Base-by-base conservation (phyloP, 2,113 vertebrate genomes). In the Agapornis roseicollis region DNA sequence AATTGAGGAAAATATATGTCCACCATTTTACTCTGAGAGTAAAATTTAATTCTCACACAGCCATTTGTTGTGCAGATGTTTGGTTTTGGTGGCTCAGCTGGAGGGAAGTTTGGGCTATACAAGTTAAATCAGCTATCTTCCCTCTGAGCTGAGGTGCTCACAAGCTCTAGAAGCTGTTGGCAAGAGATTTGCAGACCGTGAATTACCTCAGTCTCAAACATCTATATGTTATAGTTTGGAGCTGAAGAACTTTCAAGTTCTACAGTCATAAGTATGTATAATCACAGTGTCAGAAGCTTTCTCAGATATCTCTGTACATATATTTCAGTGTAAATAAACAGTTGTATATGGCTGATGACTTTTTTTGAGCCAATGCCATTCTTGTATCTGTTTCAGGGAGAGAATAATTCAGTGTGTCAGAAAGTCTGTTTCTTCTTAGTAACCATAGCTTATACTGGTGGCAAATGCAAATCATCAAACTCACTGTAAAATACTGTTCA, bases 401-500 rank as follows among this genome's bases (percentile, higher is more conserved):
- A 85, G 37, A 73, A 58, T 41, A 31, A 29, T 58, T 90, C 20
- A 63, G 10, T 52, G 24, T 73, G 70, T 44, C 52, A 42, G 42
- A 65, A 76, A 52, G 11, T 56, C 60, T 53, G 6, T 90, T 89
- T 80, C 55, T 78, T 83, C 24, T 52, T 81, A 81, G 53, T 76
- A 90, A 72, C 55, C 52, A 63, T 11, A 24, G 85, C 28, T 72
- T 89, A 80, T 70, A 76, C 6, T 72, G 42, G 41, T 56, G 80
- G 56, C 66, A 85, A 90, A 87, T 47, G 47, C 89, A 93, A 86
- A 85, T 87, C 65, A 28, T 85, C 85, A 92, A 89, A 71, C 52
- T 81, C 78, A 76, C 20, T 69, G 37, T 84, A 85, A 90, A 61
- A 71, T 87, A 49, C 44, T 49, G 15, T 88, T 96, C 5, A 2